Base-by-base conservation (phyloP, 2,113 vertebrate genomes). In the Orthochromis indermauri region DNA sequence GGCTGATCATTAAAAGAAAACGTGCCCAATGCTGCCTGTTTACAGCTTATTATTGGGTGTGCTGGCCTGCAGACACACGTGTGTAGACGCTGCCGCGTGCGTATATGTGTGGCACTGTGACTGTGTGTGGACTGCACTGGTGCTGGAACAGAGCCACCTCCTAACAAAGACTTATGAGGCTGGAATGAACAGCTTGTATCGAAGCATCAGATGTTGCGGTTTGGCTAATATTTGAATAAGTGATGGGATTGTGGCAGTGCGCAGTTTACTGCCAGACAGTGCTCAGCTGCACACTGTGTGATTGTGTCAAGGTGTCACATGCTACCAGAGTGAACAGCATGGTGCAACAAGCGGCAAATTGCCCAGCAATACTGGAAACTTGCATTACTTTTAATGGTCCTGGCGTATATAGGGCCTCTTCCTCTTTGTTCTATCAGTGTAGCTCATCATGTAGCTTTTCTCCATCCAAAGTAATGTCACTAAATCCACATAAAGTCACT, bases 161-260 rank as follows among this genome's bases (percentile, higher is more conserved):
- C 83, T 88, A 86, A 92, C 85, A 55, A 90, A 63, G 66, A 90
- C 89, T 92, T 89, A 91, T 31, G 82, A 90, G 83, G 61, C 3
- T 87, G 86, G 82, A 40, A 61, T 49, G 73, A 89, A 84, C 79
- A 16, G 71, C 54, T 37, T 73, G 68, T 71, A 79, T 49, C 17
- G 51, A 84, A 71, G 87, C 80, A 68, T 89, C 80, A 59, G 33
- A 51, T 82, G 66, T 6, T 83, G 82, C 3, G n/a, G 47, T 86
- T 83, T 5, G n/a, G 78, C 66, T 85, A 83, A 89, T 92, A 76
- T 89, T 91, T 84, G 45, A 79, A 68, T 63, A 89, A 90, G 35
- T 79, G 80, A 86, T 83, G 49, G 33, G 42, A 31, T 19, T n/a
- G 42, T 11, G 17, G 84, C n/a, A 17, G 85, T 6, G 42, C 26